These are phyloP conservation scores for Anhinga anhinga DNA, from an alignment of 2,113 vertebrate genomes.

Conservation along the genomic window DNA sequence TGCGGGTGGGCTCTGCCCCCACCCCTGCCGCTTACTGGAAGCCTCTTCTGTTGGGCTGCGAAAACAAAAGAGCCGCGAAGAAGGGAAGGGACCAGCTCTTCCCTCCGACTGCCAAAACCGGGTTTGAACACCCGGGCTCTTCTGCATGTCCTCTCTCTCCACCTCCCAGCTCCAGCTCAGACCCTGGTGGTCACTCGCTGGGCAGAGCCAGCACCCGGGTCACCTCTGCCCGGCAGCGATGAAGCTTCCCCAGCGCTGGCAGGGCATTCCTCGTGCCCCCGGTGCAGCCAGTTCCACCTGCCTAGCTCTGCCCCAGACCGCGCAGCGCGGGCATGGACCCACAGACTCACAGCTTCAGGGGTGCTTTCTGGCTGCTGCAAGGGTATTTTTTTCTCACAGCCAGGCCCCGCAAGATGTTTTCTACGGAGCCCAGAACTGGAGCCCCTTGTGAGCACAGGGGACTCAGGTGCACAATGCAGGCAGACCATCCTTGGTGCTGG, in stretches of 20 bases:
- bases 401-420: not conserved
- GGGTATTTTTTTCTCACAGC: not conserved
- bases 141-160: not conserved
- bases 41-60: not conserved
- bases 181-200: not conserved
- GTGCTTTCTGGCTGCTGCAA: not conserved
- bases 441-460: accelerated
- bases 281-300: accelerated
- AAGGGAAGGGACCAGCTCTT: not conserved
- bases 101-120: not conserved
- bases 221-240: not conserved
- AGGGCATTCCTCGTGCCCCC: not conserved
- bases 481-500: not conserved
- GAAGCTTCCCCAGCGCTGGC: not conserved
- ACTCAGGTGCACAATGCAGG: not conserved
- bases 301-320: not conserved
- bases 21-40: not conserved
- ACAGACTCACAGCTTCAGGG: not conserved
- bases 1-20: not conserved
- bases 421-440: not conserved
- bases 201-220: not conserved
- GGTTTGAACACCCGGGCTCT: not conserved
- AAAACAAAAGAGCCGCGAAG: not conserved
- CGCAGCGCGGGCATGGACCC: accelerated
- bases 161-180: not conserved